Percentiles rank a stretch among this genome's conserved stretches.
Conservation (phyloP, 1,140 invertebrate species). For the Drosophila sechellia region DNA sequence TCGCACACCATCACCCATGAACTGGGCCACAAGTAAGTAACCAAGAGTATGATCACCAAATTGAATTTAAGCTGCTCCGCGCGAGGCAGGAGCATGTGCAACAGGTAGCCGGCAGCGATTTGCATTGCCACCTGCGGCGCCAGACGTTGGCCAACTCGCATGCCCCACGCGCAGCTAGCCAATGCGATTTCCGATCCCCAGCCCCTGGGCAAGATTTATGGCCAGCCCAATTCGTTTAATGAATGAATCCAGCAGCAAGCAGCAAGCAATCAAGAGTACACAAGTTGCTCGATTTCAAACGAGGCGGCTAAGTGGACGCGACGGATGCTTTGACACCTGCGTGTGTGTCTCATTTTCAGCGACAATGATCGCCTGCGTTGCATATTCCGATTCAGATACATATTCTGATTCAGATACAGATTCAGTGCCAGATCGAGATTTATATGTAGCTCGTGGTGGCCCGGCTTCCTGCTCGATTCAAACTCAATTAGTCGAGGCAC, state of each 20-base stretch:
- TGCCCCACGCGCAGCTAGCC: constrained; percentile 27
- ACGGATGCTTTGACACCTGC: constrained; percentile 80
- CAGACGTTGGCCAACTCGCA: constrained; percentile 54
- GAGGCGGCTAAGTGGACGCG: constrained; percentile 62
- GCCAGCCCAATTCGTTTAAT: constrained; percentile 69
- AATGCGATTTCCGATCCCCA: constrained; percentile 5
- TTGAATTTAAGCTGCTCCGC: not conserved
- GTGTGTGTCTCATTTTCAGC: constrained; percentile 49
- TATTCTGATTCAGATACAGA: not conserved
- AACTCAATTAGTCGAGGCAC: constrained; percentile 68
- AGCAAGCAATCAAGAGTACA: not conserved
- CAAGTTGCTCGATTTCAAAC: not conserved
- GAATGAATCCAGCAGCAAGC: constrained; percentile 55
- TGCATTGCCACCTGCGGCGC: constrained; percentile 36
- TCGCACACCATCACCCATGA: constrained; percentile 97
- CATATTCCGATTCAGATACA: constrained; percentile 13
- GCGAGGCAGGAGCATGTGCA: not conserved
- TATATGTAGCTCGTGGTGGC: constrained; percentile 3
- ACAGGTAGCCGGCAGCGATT: constrained; percentile 45
- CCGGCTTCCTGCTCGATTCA: constrained; percentile 47
- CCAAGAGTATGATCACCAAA: not conserved
- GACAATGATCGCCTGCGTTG: constrained; percentile 78
- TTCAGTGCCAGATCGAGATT: not conserved
- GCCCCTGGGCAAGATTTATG: constrained; percentile 61
- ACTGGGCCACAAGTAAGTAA: constrained; percentile 95